A percentile compares a stretch with the other conserved stretches of the same genome.
phyloP scores from a whole-genome alignment of 2,113 vertebrate species.

The Butorides virescens region DNA sequence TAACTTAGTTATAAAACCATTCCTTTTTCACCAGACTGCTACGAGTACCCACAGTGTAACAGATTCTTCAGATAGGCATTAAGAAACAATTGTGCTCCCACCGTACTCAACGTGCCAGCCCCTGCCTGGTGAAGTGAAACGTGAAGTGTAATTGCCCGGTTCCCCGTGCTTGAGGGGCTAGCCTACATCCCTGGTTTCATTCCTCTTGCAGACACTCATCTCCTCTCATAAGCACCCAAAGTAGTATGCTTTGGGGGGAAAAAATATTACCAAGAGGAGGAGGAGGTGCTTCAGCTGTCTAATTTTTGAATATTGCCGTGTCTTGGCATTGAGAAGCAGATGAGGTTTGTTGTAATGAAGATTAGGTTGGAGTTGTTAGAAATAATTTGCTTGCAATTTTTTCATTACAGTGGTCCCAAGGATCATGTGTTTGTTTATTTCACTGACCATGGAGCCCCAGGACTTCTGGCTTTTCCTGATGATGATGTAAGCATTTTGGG shows the following conservation, averaged over 20 bases:
- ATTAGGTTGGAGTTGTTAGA: not conserved
- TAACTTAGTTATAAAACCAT: not conserved
- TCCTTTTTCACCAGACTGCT: not conserved
- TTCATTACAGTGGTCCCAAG: constrained; percentile 84
- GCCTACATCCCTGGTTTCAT: not conserved
- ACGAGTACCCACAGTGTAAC: not conserved
- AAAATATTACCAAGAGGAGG: not conserved
- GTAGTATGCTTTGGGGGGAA: not conserved
- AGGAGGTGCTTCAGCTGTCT: not conserved
- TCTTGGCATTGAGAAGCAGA: not conserved
- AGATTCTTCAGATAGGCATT: not conserved
- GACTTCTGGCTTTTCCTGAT: constrained; percentile 87
- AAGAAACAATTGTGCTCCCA: not conserved
- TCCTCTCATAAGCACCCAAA: not conserved
- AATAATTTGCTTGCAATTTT: not conserved
- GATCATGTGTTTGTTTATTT: constrained; percentile 96
- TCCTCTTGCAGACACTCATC: not conserved
- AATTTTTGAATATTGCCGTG: not conserved
- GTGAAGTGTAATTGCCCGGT: not conserved
- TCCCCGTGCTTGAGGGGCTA: not conserved
- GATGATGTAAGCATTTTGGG: constrained; percentile 82
- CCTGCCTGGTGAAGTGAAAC: not conserved
- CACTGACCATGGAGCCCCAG: constrained; percentile 92
- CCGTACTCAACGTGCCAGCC: not conserved
- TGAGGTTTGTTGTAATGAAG: not conserved